Conservation (phyloP, 2,113 vertebrate genomes). For the Heterocephalus glaber region DNA sequence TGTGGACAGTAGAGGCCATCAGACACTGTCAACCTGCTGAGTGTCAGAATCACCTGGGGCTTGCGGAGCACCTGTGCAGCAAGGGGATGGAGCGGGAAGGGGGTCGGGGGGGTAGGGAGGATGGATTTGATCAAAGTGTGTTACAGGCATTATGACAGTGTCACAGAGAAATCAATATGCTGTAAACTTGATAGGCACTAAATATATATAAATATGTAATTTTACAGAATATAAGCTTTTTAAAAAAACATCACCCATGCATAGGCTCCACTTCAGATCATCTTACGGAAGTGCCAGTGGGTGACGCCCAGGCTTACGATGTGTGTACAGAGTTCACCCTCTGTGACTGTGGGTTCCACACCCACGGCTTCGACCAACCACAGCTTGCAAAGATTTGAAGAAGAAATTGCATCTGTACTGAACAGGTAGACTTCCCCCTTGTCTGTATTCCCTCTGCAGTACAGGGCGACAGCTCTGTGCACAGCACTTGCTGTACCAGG, state of each 20-base stretch:
- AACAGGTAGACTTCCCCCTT: neutral
- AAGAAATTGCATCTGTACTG: neutral
- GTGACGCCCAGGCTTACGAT: accelerated
- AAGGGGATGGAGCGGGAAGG: neutral
- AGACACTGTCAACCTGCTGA: neutral
- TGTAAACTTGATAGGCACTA: neutral
- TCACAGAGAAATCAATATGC: neutral
- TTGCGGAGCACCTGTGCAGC: neutral
- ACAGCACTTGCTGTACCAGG: neutral
- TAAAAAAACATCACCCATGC: neutral
- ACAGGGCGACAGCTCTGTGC: too few relatives aligned
- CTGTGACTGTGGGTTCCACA: neutral
- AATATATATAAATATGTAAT: neutral
- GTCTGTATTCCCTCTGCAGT: neutral
- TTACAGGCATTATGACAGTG: neutral
- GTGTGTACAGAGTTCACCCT: too few relatives aligned
- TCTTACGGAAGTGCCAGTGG: neutral
- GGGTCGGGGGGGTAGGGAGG: neutral
- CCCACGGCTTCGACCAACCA: neutral
- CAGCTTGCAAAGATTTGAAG: neutral
- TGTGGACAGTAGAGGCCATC: too few relatives aligned
- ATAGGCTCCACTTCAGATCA: accelerated
- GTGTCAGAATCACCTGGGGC: neutral
- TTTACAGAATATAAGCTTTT: too few relatives aligned
- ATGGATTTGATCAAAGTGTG: neutral